Evolutionary conservation across 2,113 vertebrate species (phyloP), one percentile per base, ranked within the genome.

Genomic region (Alligator mississippiensis): DNA sequence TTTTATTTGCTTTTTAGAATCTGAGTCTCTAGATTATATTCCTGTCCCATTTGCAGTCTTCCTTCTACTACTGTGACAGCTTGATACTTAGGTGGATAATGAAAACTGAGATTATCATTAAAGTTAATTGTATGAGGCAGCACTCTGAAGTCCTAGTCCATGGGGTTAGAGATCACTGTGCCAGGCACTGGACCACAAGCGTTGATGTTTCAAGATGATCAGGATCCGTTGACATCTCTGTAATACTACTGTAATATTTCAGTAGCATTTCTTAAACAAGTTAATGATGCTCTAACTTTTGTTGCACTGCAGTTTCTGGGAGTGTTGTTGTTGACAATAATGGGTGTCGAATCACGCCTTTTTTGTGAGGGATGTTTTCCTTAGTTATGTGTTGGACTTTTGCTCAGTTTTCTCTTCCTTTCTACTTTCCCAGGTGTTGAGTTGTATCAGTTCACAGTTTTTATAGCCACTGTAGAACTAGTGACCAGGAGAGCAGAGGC

Each of bases 401-500:
- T 38, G 30, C n/a, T 34, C 66, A 28, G 34, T 70, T 70, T 70
- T 70, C n/a, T 70, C n/a, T 19, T 34, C 34, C 66, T 18, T 30
- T 18, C 28, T 19, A n/a, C 34, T 70, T 70, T 70, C 34, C 66
- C 66, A 34, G 28, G 19, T 18, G 34, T 34, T n/a, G 66, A 2
- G 88, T 63, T 86, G 68, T 86, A 93, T 74, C 82, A 70, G 62
- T 0, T 6, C 72, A 4, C 34, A 68, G 85, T 1, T 63, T 34
- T 84, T 17, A 3, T 24, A 4, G 2, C n/a, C 11, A 2, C 75
- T 18, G 84, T 2, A 2, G 57, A 6, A 54, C 16, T 30, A 1
- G 30, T 9, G 62, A 80, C 27, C 3, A 11, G 3, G 4, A 59
- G 11, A 22, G 4, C 0, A 3, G 18, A 77, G 34, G 27, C 38